Evolutionary conservation across 2,797 vertebrate species (phyloP).

Genomic region (Astyanax mexicanus): DNA sequence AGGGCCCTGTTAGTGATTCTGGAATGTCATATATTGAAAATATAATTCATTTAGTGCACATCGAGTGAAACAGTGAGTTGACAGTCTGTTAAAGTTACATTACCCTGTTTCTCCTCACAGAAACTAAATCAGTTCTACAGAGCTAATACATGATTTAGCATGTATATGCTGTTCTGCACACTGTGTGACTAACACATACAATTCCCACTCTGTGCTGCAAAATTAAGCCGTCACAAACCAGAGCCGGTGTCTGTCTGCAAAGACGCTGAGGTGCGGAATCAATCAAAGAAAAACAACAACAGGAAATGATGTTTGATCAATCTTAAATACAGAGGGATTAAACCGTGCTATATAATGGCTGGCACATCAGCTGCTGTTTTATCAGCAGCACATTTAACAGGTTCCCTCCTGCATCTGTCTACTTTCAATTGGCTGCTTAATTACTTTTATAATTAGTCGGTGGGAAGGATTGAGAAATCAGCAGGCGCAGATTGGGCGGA

Average conservation of each 20-base stretch:
- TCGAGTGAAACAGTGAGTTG: too few relatives aligned
- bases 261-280: neutral
- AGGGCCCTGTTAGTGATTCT: too few relatives aligned
- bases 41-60: too few relatives aligned
- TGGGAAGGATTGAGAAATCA: conserved; percentile 35
- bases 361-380: conserved; percentile 28
- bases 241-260: neutral
- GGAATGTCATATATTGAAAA: too few relatives aligned
- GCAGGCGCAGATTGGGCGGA: conserved; percentile 6
- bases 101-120: neutral
- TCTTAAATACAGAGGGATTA: conserved; percentile 26
- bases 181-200: neutral
- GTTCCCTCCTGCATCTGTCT: conserved; percentile 18
- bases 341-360: conserved; percentile 15
- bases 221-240: neutral
- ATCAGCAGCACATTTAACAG: conserved; percentile 22
- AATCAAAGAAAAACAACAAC: neutral
- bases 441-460: conserved; percentile 46
- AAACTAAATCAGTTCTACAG: neutral
- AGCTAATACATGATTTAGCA: conserved; percentile 6
- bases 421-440: conserved; percentile 41
- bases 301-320: conserved; percentile 8
- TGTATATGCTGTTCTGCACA: neutral
- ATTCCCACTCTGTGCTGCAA: neutral
- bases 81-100: neutral